Base-by-base conservation (phyloP, 2,888 invertebrate genomes). In the Agrotis clavis region DNA sequence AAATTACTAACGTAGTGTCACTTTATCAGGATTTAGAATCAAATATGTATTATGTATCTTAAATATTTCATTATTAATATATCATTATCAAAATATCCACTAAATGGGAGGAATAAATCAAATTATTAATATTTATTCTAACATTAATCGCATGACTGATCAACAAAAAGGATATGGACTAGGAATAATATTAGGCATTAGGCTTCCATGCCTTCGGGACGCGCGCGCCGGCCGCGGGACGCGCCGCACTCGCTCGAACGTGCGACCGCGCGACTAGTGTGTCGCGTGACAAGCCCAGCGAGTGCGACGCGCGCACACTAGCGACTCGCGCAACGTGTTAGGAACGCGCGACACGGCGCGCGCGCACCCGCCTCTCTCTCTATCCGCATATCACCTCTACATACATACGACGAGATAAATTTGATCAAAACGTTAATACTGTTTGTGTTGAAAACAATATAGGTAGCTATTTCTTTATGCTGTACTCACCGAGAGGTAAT, bases 1-100 rank as follows among this genome's bases (percentile, higher is more conserved):
- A 96, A 95, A 95, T 95, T 95, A 96, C 96, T 95, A 95, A 96
- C 93, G 93, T 96, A 96, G 96, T 96, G 96, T 96, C 95, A 95
- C 95, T 95, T 96, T 96, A 96, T 96, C 96, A 96, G 96, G 96
- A 96, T 96, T 96, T 96, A 96, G 96, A 96, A 96, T 96, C 96
- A 96, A 96, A 96, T 96, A 96, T 96, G 96, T 96, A 96, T 96
- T 95, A 96, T 96, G 96, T 95, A 95, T 96, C 96, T 96, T 96
- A 96, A 96, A 96, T 96, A 96, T 96, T 96, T 96, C 95, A 95
- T 95, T 96, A 96, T 95, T 96, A 95, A 96, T 96, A 96, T 96
- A 96, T 96, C 96, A 96, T 96, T 96, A 96, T 96, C 96, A 96
- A 96, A 96, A 96, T 96, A 96, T 96, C 96, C 96, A 96, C 96